phyloP scores from a whole-genome alignment of 92 coral and sea anemone species.

The Pocillopora grandis region DNA sequence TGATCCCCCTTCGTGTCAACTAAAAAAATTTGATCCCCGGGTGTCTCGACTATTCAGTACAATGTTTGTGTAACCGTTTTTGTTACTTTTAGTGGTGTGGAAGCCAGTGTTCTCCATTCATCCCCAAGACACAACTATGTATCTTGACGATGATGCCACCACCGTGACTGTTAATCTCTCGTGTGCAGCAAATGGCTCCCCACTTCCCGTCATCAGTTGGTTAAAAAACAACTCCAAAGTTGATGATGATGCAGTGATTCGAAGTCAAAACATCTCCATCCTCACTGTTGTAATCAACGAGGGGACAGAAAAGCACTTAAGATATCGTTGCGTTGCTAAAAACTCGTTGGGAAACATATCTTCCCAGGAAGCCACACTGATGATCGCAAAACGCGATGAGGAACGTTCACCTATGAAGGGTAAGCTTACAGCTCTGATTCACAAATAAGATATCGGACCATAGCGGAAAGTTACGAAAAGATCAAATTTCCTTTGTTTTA shows the following conservation, averaged over 20 bases:
- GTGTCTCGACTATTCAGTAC: too few relatives aligned
- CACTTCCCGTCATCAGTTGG: constrained; percentile 58
- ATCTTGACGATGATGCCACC: neutral
- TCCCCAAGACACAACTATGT: neutral
- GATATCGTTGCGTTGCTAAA: constrained; percentile 32
- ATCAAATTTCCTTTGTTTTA: too few relatives aligned
- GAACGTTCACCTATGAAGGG: neutral
- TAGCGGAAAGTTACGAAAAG: too few relatives aligned
- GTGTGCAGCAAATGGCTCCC: constrained; percentile 47
- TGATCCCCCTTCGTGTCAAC: too few relatives aligned
- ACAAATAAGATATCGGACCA: too few relatives aligned
- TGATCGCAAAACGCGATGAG: neutral
- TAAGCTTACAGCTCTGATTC: too few relatives aligned
- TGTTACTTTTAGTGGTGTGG: constrained; percentile 3
- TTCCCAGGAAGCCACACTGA: constrained; percentile 20
- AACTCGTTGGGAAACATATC: constrained; percentile 17
- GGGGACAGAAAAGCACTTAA: neutral
- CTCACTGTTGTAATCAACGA: neutral
- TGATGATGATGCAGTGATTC: neutral
- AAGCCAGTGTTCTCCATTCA: constrained; percentile 25
- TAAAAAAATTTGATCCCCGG: too few relatives aligned
- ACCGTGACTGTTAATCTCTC: neutral
- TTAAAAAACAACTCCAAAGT: constrained; percentile 32
- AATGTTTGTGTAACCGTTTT: neutral
- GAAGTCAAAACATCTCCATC: constrained; percentile 7